Evolutionary conservation across 1,140 invertebrate genomes (phyloP), one percentile per base, ranked within the genome.

Genomic region (Trachymyrmex cornetzi): DNA sequence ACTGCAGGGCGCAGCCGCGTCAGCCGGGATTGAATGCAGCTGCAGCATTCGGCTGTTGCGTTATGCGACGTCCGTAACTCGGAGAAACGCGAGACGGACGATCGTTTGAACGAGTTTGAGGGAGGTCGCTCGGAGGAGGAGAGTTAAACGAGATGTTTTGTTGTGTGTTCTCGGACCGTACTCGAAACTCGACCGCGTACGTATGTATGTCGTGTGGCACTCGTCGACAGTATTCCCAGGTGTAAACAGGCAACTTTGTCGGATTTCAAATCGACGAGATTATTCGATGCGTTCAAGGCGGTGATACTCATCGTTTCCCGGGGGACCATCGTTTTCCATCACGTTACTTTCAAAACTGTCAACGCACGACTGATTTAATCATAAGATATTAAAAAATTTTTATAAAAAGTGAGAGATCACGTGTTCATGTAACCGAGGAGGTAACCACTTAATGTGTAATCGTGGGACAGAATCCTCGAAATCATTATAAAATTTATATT

Each of bases 131-230:
- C 44, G 44, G 53, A 22, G 48, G 53, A n/a, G 72, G 22, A 50
- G n/a, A 30, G 55, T 63, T 57, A 77, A 87, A 89, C 88, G 84
- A 84, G 72, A 63, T 75, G 87, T 80, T 89, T 87, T 74, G 77
- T 75, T 53, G 71, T 61, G 48, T 67, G 75, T 81, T 84, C 53
- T 88, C 87, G 67, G 75, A 34, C 63, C 57, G 72, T 66, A 38
- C n/a, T 53, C 74, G 74, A 61, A 79, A 48, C 74, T 38, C 64
- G 30, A 38, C 27, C 14, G 11, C 14, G n/a, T 79, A 79, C 38
- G 44, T 67, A 77, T 44, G 22, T 59, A 44, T 16, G 67, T 34
- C 48, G 67, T 74, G 16, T 16, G 69, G 44, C 38, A 30, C 53
- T 61, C 24, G 27, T 19, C 80, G 67, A 30, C 67, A 48, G 44